Conservation (phyloP, 2,888 invertebrate genomes). For the Aspidapion aeneum region DNA sequence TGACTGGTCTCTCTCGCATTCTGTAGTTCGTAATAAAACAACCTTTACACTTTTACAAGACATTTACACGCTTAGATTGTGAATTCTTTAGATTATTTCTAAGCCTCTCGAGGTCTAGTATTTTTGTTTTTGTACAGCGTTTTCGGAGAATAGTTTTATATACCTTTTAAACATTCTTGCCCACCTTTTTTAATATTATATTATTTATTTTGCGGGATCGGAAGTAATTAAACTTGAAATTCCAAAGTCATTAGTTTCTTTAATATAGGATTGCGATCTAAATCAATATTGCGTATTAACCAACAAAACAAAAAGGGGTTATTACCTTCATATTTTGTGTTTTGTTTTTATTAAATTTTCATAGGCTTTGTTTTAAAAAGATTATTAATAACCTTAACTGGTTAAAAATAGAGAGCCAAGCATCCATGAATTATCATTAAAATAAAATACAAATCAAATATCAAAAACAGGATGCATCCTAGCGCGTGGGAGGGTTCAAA, state of each 20-base stretch:
- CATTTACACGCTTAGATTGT: not conserved
- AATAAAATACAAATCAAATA: not conserved
- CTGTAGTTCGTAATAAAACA: not conserved
- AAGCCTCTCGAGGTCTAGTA: not conserved
- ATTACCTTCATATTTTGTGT: not conserved
- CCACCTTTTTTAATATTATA: too few species aligned
- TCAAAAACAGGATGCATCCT: not conserved
- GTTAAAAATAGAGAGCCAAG: not conserved
- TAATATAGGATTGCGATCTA: too few species aligned
- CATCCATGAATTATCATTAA: not conserved
- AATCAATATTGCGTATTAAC: too few species aligned
- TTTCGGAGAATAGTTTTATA: too few species aligned
- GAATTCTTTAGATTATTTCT: not conserved
- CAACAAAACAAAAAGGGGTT: too few species aligned
- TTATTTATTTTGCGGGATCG: too few species aligned
- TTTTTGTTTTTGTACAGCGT: not conserved
- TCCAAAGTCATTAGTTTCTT: too few species aligned
- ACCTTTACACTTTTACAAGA: not conserved
- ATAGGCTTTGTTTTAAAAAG: not conserved
- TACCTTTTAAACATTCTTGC: too few species aligned
- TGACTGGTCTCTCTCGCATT: not conserved
- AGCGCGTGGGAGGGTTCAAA: not conserved
- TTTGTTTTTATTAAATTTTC: not conserved
- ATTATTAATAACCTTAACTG: too few species aligned
- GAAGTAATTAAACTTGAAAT: too few species aligned